Percentiles rank a stretch among this genome's conserved stretches.
Evolutionary conservation across 1,140 invertebrate species (phyloP).

Genomic region (Odontomachus brunneus): DNA sequence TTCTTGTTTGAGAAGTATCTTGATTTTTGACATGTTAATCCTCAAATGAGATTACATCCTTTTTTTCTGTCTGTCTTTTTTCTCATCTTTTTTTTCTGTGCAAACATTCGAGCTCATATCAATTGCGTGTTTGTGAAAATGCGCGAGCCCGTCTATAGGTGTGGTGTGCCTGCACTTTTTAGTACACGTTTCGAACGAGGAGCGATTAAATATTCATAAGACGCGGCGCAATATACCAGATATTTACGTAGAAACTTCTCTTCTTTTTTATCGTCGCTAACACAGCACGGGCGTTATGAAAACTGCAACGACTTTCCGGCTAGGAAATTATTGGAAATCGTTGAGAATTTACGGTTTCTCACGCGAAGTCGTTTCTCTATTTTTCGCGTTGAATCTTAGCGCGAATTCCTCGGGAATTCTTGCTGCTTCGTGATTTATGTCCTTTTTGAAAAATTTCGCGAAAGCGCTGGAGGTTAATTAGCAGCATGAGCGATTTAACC

Average conservation of each 20-base stretch:
- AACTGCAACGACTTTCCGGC: slow-evolving; percentile 27
- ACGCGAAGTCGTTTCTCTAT: not conserved
- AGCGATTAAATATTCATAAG: slow-evolving; percentile 59
- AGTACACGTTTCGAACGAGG: slow-evolving; percentile 16
- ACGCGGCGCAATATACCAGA: slow-evolving; percentile 13
- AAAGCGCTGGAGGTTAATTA: not conserved
- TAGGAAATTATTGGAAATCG: slow-evolving; percentile 32
- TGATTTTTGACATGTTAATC: too few species aligned
- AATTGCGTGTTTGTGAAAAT: not conserved
- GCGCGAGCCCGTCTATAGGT: not conserved
- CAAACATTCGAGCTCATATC: slow-evolving; percentile 18
- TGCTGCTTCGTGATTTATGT: not conserved
- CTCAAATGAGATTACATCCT: too few species aligned
- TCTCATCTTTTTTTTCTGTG: too few species aligned
- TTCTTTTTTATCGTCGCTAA: slow-evolving; percentile 1
- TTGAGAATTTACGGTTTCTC: slow-evolving; percentile 7
- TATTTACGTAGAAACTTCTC: slow-evolving; percentile 22
- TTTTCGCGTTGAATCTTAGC: not conserved
- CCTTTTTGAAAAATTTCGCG: too few species aligned
- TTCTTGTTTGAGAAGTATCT: too few species aligned
- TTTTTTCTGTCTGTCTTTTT: too few species aligned
- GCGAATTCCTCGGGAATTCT: not conserved
- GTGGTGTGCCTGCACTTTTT: not conserved
- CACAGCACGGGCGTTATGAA: not conserved
- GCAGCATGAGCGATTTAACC: slow-evolving; percentile 4